Evolutionary conservation across 2,113 vertebrate species (phyloP).

Genomic region (Callopanchax toddi): DNA sequence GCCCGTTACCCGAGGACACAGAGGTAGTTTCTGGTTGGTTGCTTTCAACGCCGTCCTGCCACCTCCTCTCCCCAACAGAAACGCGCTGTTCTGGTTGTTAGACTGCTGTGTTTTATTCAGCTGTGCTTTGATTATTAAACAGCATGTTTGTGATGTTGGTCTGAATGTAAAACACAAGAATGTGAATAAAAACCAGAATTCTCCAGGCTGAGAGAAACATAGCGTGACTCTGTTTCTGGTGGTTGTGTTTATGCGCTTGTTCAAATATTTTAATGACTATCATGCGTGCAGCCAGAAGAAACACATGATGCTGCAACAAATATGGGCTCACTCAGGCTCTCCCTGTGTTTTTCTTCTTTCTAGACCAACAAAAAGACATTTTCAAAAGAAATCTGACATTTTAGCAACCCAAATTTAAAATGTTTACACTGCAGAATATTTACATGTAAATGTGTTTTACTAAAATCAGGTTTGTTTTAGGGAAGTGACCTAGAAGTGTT

Average conservation of each 20-base stretch:
- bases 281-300: conserved; percentile 10
- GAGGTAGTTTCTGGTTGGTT: conserved; percentile 50
- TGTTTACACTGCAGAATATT: too few species aligned
- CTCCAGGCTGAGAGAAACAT: too few species aligned
- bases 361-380: neutral
- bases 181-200: neutral
- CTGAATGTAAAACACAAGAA: neutral
- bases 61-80: conserved; percentile 13
- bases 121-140: neutral
- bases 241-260: neutral
- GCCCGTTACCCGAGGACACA: conserved; percentile 46
- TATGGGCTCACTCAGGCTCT: neutral
- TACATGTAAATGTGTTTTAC: too few species aligned
- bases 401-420: neutral
- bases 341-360: neutral
- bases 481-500: too few species aligned
- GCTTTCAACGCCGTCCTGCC: conserved; percentile 35
- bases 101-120: neutral
- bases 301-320: neutral
- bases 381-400: neutral
- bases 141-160: neutral
- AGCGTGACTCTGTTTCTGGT: neutral
- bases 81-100: conserved; percentile 12
- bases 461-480: too few species aligned
- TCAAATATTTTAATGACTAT: conserved; percentile 24